A percentile compares a stretch with the other conserved stretches of the same genome.
Evolutionary conservation across 1,140 invertebrate genomes (phyloP).

Genomic region (Tyrophagus putrescentiae): DNA sequence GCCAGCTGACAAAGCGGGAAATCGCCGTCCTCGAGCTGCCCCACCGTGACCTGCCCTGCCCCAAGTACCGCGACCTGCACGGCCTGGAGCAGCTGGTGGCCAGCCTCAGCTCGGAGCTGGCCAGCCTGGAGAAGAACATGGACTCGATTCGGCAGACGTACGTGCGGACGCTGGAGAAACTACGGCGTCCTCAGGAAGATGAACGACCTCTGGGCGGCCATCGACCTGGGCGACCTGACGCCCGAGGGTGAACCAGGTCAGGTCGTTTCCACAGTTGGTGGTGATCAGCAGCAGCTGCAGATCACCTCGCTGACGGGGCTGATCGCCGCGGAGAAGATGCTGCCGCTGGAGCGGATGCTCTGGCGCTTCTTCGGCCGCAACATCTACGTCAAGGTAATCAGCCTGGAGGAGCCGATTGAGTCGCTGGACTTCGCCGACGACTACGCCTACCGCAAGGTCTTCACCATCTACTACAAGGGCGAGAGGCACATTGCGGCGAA

Average conservation of each 20-base stretch:
- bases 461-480: slow-evolving; percentile 50
- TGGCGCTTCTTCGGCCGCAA: slow-evolving; percentile 31
- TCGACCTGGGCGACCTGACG: not conserved
- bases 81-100: slow-evolving; percentile 60
- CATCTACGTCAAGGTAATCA: slow-evolving; percentile 27
- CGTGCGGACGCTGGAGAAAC: slow-evolving; percentile 77
- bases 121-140: slow-evolving; percentile 80
- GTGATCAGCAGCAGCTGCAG: not conserved
- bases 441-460: slow-evolving; percentile 5
- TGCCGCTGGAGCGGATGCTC: slow-evolving; percentile 29
- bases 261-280: no score
- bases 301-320: slow-evolving; percentile 28
- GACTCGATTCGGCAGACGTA: slow-evolving; percentile 84
- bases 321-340: slow-evolving; percentile 23
- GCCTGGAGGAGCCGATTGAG: not conserved
- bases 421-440: slow-evolving; percentile 25
- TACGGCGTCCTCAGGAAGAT: slow-evolving; percentile 84
- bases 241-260: no score
- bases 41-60: slow-evolving; percentile 32
- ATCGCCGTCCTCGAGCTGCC: slow-evolving; percentile 59
- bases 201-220: slow-evolving; percentile 35
- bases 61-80: slow-evolving; percentile 35
- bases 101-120: slow-evolving; percentile 77
- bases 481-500: slow-evolving; percentile 85
- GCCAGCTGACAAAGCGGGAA: not conserved